These are phyloP conservation scores for Macrotus californicus DNA, from an alignment of 2,113 vertebrate species.

Conservation along the genomic window DNA sequence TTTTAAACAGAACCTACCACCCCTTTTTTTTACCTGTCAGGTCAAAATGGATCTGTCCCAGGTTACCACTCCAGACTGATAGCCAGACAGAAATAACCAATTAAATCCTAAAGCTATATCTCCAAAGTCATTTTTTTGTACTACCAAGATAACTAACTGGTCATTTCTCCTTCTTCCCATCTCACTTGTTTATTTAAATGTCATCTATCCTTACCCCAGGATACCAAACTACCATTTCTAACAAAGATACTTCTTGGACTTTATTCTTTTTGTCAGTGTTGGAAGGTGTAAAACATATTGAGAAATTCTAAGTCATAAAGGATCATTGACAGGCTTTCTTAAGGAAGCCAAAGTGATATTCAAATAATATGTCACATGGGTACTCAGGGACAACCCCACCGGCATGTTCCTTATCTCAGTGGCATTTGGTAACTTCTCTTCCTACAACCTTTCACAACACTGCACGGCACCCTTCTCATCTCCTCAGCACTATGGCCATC, in stretches of 20 bases:
- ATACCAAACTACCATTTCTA: conserved; percentile 8
- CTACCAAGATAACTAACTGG: not conserved
- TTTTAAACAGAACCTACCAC: not conserved
- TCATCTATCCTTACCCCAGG: not conserved
- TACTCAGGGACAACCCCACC: not conserved
- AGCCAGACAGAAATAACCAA: not conserved
- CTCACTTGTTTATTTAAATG: conserved; percentile 11
- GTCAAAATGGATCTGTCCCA: not conserved
- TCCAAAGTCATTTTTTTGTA: not conserved
- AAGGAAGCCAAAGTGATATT: not conserved
- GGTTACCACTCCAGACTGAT: not conserved
- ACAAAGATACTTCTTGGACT: not conserved
- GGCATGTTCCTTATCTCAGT: not conserved
- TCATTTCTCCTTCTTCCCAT: not conserved
- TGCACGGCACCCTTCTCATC: not conserved
- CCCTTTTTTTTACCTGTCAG: not conserved
- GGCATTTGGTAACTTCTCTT: not conserved
- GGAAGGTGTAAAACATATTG: not conserved
- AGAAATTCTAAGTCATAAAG: not conserved
- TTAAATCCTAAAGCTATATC: not conserved
- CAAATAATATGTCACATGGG: not conserved
- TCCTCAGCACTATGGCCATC: not conserved
- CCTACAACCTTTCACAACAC: not conserved
- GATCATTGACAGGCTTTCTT: not conserved
- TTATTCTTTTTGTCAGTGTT: not conserved